Percentiles rank a stretch among this genome's conserved stretches.
Conservation (phyloP, 1,140 invertebrate species). For the Drosophila sturtevanti region DNA sequence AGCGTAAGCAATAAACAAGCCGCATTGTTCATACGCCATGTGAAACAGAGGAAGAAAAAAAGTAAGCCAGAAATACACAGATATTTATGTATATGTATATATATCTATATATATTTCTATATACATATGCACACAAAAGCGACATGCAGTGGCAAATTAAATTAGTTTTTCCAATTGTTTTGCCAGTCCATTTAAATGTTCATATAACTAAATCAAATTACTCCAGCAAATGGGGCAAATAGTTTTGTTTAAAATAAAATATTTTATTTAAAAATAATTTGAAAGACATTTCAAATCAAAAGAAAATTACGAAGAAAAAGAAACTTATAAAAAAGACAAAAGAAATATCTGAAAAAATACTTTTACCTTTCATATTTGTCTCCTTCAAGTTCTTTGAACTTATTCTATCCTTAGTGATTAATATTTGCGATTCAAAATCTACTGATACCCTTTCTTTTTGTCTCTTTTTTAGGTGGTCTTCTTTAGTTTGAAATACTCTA, state of each 20-base stretch:
- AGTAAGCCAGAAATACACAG: constrained; percentile 4
- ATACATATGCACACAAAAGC: neutral
- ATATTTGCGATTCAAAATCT: too few species aligned
- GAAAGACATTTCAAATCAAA: neutral
- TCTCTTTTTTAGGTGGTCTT: too few species aligned
- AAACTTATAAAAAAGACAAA: too few species aligned
- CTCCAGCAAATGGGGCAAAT: neutral
- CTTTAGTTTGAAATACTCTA: too few species aligned
- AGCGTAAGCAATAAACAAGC: constrained; percentile 64
- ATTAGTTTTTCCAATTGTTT: constrained; percentile 63
- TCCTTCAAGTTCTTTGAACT: too few species aligned
- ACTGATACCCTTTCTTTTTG: too few species aligned
- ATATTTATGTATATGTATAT: neutral
- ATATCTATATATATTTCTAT: neutral
- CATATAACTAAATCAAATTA: constrained; percentile 28
- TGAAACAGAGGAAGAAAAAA: constrained; percentile 25
- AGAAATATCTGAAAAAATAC: too few species aligned
- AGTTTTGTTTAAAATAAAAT: neutral
- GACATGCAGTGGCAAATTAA: constrained; percentile 52
- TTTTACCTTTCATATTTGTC: too few species aligned
- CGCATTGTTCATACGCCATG: constrained; percentile 72
- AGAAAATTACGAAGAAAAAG: too few species aligned
- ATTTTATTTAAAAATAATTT: neutral
- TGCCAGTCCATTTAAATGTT: constrained; percentile 49
- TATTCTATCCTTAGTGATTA: too few species aligned